These are phyloP conservation scores for Sinohyriopsis cumingii DNA, from an alignment of 2,888 invertebrate genomes.

Conservation along the genomic window DNA sequence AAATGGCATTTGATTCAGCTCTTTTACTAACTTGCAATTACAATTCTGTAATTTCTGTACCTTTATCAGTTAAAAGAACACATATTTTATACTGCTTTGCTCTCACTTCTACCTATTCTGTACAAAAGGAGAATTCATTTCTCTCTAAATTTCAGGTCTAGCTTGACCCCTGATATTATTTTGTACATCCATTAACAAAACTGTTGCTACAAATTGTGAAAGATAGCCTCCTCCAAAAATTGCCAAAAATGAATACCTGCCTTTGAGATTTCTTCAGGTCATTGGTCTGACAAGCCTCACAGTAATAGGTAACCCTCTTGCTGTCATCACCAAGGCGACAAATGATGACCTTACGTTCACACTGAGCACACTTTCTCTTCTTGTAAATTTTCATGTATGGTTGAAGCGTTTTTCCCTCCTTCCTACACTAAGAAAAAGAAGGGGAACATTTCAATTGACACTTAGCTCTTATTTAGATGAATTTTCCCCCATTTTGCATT, in stretches of 20 bases:
- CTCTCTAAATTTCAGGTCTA: too few relatives aligned
- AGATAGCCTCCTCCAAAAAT: neutral
- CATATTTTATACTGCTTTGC: too few relatives aligned
- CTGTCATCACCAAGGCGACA: slow-evolving; percentile 55
- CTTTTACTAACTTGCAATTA: too few relatives aligned
- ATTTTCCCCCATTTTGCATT: neutral
- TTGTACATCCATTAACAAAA: neutral
- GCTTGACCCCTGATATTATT: neutral
- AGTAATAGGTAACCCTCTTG: slow-evolving; percentile 56
- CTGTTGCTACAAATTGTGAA: neutral
- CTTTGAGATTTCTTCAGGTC: slow-evolving; percentile 27
- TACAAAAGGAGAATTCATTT: too few relatives aligned
- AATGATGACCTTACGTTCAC: slow-evolving; percentile 46
- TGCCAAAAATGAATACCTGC: slow-evolving; percentile 6
- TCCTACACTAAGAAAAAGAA: slow-evolving; percentile 47
- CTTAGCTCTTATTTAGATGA: neutral
- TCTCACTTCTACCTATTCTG: too few relatives aligned
- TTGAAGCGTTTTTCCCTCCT: slow-evolving; percentile 46
- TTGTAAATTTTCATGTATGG: slow-evolving; percentile 56
- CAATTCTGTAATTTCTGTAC: too few relatives aligned
- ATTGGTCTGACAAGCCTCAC: slow-evolving; percentile 53
- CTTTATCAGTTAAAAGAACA: too few relatives aligned
- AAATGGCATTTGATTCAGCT: too few relatives aligned
- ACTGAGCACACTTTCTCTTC: slow-evolving; percentile 49
- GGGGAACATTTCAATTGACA: neutral